Conservation (phyloP, 1,140 invertebrate genomes). For the Drosophila lacteicornis region DNA sequence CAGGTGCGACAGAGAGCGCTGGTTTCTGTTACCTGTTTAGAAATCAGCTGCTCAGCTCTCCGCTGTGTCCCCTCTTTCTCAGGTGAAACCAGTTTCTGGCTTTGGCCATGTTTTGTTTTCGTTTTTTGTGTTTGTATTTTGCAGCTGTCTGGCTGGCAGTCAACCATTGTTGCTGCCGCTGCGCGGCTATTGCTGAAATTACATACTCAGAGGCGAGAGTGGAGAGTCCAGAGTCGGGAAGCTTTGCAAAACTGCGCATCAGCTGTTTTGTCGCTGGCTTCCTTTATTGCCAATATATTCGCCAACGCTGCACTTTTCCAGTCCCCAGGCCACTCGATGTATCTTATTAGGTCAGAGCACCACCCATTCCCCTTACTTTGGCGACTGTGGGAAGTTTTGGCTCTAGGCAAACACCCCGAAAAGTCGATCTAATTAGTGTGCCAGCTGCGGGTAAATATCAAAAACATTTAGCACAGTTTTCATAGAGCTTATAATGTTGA, state of each 20-base stretch:
- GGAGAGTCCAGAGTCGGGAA: constrained; percentile 32
- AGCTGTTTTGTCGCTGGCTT: constrained; percentile 60
- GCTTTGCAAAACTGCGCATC: constrained; percentile 69
- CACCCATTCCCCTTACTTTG: constrained; percentile 6
- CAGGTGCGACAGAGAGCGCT: constrained; percentile 16
- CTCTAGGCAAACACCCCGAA: constrained; percentile 56
- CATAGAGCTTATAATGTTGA: constrained; percentile 56
- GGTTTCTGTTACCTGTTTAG: constrained; percentile 54
- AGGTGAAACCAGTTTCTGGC: constrained; percentile 62
- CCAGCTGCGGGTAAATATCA: constrained; percentile 53
- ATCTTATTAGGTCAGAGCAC: constrained; percentile 70
- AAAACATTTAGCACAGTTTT: constrained; percentile 75
- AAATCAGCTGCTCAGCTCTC: constrained; percentile 56
- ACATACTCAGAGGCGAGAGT: constrained; percentile 32
- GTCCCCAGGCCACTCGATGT: constrained; percentile 21
- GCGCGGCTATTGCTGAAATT: constrained; percentile 58
- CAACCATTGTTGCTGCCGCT: constrained; percentile 44
- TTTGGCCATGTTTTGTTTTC: constrained; percentile 74
- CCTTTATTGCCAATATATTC: constrained; percentile 42
- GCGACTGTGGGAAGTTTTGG: constrained; percentile 72
- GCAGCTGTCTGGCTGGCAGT: constrained; percentile 65
- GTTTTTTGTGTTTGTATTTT: constrained; percentile 63
- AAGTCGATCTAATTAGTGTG: constrained; percentile 65
- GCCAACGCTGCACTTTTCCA: constrained; percentile 60
- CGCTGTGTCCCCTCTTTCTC: constrained; percentile 35